Conservation (phyloP, 35 echinoderm and acorn worm genomes). For the Eucidaris tribuloides region DNA sequence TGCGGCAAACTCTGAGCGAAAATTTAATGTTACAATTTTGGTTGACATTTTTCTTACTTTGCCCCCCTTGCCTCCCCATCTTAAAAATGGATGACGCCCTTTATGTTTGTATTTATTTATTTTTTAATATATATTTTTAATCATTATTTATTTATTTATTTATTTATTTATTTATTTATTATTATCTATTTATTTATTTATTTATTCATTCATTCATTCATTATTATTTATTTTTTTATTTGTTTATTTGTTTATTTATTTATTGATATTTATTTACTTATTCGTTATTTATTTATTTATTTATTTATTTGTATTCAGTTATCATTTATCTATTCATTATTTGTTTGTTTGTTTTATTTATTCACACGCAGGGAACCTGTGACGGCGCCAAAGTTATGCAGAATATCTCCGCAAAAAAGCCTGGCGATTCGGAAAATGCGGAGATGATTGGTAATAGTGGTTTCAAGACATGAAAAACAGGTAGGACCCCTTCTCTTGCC, state of each 20-base stretch:
- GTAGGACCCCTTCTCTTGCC: background rate
- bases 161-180: background rate
- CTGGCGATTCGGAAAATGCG: constrained; percentile 45
- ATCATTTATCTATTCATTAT: background rate
- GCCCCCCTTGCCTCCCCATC: too few relatives aligned
- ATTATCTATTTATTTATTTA: too few relatives aligned
- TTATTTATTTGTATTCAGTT: background rate
- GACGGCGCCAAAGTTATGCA: constrained; percentile 48
- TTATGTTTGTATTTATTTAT: too few relatives aligned
- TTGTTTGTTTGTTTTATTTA: background rate
- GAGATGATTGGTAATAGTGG: constrained; percentile 51
- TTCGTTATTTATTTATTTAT: background rate
- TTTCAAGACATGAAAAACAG: constrained; percentile 46
- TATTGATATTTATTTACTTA: too few relatives aligned
- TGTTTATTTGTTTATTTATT: too few relatives aligned
- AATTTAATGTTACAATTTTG: too few relatives aligned
- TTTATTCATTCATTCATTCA: too few relatives aligned
- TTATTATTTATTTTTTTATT: too few relatives aligned
- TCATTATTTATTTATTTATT: too few relatives aligned
- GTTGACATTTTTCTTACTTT: too few relatives aligned
- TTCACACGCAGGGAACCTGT: constrained; percentile 28
- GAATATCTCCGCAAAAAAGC: constrained; percentile 36
- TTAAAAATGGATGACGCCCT: too few relatives aligned
- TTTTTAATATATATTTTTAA: background rate
- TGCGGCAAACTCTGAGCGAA: too few relatives aligned